Conservation (phyloP, 2,888 invertebrate species). For the Agriotes lineatus region DNA sequence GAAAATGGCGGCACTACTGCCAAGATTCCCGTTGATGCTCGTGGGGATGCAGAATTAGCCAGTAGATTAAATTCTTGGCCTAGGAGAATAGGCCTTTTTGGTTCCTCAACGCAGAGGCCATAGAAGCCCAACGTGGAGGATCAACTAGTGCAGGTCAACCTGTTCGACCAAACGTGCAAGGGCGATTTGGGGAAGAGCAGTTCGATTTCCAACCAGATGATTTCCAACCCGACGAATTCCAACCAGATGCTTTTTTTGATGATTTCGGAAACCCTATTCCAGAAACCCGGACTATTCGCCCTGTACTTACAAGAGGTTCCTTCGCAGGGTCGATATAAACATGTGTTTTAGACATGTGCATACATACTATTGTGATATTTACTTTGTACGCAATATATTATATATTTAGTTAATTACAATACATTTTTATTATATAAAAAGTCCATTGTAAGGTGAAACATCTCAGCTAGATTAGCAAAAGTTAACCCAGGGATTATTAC, state of each 20-base stretch:
- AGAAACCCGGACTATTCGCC: conserved; percentile 37
- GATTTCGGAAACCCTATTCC: conserved; percentile 10
- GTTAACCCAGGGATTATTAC: too few species aligned
- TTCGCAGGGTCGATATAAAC: conserved; percentile 29
- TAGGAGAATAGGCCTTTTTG: conserved; percentile 79
- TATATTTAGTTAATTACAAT: too few species aligned
- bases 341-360: background rate
- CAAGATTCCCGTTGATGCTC: conserved; percentile 74
- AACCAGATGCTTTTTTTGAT: background rate
- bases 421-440: too few species aligned
- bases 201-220: too few species aligned
- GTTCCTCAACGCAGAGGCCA: conserved; percentile 77
- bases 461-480: too few species aligned
- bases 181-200: background rate
- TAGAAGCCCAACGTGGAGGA: conserved; percentile 70
- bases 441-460: too few species aligned
- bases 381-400: background rate
- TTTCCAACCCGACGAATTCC: background rate
- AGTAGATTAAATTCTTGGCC: conserved; percentile 76
- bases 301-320: conserved; percentile 37
- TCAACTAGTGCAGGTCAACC: conserved; percentile 31
- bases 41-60: conserved; percentile 73
- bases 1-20: conserved; percentile 54
- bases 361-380: background rate
- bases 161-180: background rate